These are phyloP conservation scores for Bettongia penicillata DNA, from an alignment of 2,113 vertebrate species.

Conservation along the genomic window DNA sequence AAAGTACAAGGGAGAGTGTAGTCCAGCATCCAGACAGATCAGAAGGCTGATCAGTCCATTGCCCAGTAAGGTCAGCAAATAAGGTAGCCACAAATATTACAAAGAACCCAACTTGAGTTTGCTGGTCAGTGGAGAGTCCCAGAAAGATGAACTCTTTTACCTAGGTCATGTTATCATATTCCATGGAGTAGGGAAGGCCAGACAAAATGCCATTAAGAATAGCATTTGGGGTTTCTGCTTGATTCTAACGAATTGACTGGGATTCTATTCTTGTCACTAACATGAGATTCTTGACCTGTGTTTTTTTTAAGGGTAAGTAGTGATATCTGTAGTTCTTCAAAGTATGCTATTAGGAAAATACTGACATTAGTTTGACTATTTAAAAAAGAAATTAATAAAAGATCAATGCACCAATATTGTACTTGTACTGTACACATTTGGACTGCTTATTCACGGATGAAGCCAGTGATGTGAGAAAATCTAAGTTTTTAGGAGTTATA, in stretches of 20 bases:
- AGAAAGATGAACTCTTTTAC: conserved; percentile 74
- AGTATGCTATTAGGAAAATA: neutral
- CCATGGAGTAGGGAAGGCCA: neutral
- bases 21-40: accelerated
- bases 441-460: neutral
- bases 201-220: neutral
- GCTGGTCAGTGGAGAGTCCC: conserved; percentile 62
- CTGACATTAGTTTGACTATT: neutral
- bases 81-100: conserved; percentile 57
- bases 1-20: conserved; percentile 76
- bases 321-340: neutral
- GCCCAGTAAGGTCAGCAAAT: conserved; percentile 16
- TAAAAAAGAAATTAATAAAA: neutral
- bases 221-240: neutral
- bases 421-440: neutral
- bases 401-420: neutral
- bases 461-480: neutral
- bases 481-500: neutral
- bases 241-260: too few relatives aligned
- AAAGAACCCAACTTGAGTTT: conserved; percentile 64
- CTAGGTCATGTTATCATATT: conserved; percentile 46
- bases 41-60: conserved; percentile 55
- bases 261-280: too few relatives aligned
- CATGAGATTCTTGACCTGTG: too few relatives aligned
- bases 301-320: too few relatives aligned